Percentiles rank a stretch among this genome's conserved stretches.
Evolutionary conservation across 2,113 vertebrate species (phyloP).

Genomic region (Tricholaema leucomelas): DNA sequence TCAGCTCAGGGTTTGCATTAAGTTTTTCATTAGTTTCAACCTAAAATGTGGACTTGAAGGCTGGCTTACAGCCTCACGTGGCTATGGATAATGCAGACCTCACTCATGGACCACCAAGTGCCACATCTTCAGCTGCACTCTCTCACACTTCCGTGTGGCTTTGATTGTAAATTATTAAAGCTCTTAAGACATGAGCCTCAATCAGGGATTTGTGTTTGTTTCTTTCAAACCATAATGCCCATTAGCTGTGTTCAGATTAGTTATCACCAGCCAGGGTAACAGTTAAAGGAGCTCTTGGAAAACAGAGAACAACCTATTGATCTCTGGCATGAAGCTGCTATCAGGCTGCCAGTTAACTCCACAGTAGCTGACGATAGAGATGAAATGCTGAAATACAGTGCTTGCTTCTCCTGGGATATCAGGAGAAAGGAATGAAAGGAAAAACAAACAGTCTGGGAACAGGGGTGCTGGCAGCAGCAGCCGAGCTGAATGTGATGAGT

Average conservation of each 20-base stretch:
- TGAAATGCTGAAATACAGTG: neutral
- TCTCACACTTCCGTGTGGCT: neutral
- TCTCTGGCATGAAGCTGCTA: neutral
- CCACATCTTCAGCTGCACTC: neutral
- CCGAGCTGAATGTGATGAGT: neutral
- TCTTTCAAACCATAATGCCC: neutral
- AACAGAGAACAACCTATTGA: neutral
- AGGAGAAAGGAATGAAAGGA: neutral
- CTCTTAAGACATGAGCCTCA: neutral
- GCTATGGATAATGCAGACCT: neutral
- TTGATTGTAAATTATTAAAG: neutral
- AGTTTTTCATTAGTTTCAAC: neutral
- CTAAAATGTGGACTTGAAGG: neutral
- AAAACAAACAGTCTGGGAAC: neutral
- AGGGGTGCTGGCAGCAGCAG: fast-evolving
- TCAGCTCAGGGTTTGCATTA: neutral
- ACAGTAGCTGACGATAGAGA: neutral
- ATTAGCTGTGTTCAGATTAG: fast-evolving
- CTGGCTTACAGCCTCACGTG: neutral
- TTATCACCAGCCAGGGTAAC: neutral
- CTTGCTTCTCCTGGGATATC: neutral
- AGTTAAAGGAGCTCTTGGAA: neutral
- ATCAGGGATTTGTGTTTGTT: neutral
- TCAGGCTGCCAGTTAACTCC: neutral
- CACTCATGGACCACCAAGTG: neutral